Percentiles rank a stretch among this genome's conserved stretches.
Conservation (phyloP, 2,888 invertebrate species). For the Noctua fimbriata region DNA sequence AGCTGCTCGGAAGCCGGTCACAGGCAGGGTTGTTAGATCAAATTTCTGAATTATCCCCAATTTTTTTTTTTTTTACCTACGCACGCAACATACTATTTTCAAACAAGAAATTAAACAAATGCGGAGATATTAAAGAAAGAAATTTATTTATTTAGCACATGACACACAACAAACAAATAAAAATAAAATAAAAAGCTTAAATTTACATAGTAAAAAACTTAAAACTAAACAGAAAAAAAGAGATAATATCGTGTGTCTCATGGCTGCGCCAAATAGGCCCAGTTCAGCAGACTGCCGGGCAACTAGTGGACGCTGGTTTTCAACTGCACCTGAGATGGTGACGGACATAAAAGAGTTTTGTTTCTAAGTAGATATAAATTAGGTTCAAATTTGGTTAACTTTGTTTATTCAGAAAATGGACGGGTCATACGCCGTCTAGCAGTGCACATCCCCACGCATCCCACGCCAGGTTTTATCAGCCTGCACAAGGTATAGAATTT, state of each 20-base stretch:
- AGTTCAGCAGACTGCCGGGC: too few relatives aligned
- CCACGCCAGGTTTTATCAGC: not conserved
- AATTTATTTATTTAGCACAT: too few relatives aligned
- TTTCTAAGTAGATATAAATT: too few relatives aligned
- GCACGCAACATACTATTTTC: not conserved
- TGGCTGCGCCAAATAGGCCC: too few relatives aligned
- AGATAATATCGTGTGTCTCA: too few relatives aligned
- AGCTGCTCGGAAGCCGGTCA: slow-evolving; percentile 17
- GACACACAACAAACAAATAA: too few relatives aligned
- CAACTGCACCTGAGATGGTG: too few relatives aligned
- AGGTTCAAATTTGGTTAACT: not conserved
- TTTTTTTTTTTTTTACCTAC: not conserved
- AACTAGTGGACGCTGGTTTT: too few relatives aligned
- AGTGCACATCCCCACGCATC: not conserved
- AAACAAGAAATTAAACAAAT: not conserved
- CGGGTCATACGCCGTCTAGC: not conserved
- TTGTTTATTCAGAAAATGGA: not conserved
- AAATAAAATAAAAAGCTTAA: too few relatives aligned
- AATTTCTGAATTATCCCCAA: not conserved
- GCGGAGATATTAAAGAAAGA: not conserved
- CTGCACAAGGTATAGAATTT: not conserved
- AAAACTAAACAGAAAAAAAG: too few relatives aligned
- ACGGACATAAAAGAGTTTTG: too few relatives aligned
- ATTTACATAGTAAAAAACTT: too few relatives aligned
- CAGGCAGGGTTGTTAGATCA: slow-evolving; percentile 9